phyloP scores from a whole-genome alignment of 1,140 invertebrate species.

The Phthorimaea operculella region DNA sequence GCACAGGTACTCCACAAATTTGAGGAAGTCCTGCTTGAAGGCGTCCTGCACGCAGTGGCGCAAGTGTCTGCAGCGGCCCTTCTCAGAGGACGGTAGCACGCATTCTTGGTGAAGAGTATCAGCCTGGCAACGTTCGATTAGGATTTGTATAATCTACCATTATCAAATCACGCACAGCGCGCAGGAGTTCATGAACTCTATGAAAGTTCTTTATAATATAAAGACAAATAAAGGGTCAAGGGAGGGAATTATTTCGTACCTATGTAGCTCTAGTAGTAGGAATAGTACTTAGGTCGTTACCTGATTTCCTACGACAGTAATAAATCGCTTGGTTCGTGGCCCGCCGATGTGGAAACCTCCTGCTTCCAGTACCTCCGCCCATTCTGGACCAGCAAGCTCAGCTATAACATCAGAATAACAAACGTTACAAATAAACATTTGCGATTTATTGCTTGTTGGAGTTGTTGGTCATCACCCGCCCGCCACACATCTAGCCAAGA shows the following conservation, averaged over 20 bases:
- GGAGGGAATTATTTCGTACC: too few relatives aligned
- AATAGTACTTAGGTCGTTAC: not conserved
- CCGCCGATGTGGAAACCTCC: not conserved
- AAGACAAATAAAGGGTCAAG: too few relatives aligned
- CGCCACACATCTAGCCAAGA: too few relatives aligned
- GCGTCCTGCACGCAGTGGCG: conserved; percentile 73
- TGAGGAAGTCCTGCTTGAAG: conserved; percentile 67
- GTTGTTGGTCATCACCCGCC: too few relatives aligned
- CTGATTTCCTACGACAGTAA: not conserved
- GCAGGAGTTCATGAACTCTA: too few relatives aligned
- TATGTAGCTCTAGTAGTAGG: too few relatives aligned
- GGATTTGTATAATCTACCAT: conserved; percentile 16
- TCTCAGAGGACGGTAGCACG: conserved; percentile 69
- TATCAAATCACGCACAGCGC: too few relatives aligned
- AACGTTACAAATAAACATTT: too few relatives aligned
- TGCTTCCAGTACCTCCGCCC: not conserved
- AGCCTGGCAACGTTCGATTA: conserved; percentile 24
- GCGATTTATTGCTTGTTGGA: too few relatives aligned
- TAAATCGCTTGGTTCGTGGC: not conserved
- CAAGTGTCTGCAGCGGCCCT: conserved; percentile 73
- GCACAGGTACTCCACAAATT: conserved; percentile 74
- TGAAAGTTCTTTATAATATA: too few relatives aligned
- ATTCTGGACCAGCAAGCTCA: not conserved
- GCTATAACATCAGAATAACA: not conserved
- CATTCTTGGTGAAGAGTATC: conserved; percentile 69